A percentile compares a stretch with the other conserved stretches of the same genome.
phyloP scores from a whole-genome alignment of 1,140 invertebrate species.

The Thalassaphorura encarpata region DNA sequence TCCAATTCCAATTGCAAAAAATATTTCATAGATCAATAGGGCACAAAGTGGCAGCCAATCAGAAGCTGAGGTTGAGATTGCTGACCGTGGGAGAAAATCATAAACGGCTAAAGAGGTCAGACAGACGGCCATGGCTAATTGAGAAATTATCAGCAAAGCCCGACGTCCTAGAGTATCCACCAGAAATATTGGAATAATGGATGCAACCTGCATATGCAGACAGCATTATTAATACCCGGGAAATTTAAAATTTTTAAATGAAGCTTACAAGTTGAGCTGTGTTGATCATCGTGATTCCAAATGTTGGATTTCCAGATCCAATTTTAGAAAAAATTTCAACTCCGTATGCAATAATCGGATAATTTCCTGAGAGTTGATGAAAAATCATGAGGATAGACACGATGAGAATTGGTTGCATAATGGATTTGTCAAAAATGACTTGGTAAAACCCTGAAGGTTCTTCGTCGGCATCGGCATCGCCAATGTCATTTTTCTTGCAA shows the following conservation, averaged over 20 bases:
- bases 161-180: conserved; percentile 40
- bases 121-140: conserved; percentile 30
- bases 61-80: conserved; percentile 25
- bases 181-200: conserved; percentile 28
- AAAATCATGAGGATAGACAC: conserved; percentile 38
- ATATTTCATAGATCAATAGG: conserved; percentile 44
- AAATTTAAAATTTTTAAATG: neutral
- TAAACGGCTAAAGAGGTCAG: no score
- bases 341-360: conserved; percentile 70
- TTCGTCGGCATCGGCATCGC: no score
- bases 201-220: neutral
- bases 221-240: neutral
- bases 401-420: conserved; percentile 36
- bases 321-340: conserved; percentile 53
- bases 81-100: no score
- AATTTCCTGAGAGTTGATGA: conserved; percentile 41
- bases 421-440: conserved; percentile 18
- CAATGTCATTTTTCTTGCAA: conserved; percentile 25
- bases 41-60: conserved; percentile 69
- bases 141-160: conserved; percentile 37
- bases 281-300: conserved; percentile 5
- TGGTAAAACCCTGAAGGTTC: no score
- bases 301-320: conserved; percentile 31
- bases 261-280: neutral
- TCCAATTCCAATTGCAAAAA: conserved; percentile 41